A percentile compares a stretch with the other conserved stretches of the same genome.
These are phyloP conservation scores for Synergus gifuensis DNA, from an alignment of 2,888 invertebrate species.

Conservation along the genomic window DNA sequence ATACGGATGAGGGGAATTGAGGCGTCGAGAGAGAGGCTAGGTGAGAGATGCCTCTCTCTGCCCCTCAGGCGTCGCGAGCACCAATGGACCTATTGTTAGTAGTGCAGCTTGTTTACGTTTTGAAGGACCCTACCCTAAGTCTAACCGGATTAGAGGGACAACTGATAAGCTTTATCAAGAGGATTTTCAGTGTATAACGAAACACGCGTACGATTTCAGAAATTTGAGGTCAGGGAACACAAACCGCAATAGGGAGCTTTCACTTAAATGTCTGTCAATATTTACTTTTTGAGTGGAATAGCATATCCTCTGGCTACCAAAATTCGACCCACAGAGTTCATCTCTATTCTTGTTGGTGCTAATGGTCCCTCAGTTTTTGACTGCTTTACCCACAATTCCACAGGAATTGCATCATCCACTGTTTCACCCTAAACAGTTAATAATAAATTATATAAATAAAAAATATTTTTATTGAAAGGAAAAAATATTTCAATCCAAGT, in stretches of 20 bases:
- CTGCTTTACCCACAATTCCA: slow-evolving; percentile 84
- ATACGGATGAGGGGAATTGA: too few relatives aligned
- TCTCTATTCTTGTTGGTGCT: slow-evolving; percentile 82
- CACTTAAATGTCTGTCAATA: slow-evolving; percentile 26
- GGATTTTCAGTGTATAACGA: not conserved
- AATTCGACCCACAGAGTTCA: slow-evolving; percentile 83
- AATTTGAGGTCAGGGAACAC: not conserved
- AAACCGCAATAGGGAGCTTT: not conserved
- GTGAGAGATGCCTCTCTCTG: too few relatives aligned
- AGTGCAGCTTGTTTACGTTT: too few relatives aligned
- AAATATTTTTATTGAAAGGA: not conserved
- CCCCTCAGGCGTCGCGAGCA: too few relatives aligned
- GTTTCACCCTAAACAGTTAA: slow-evolving; percentile 53
- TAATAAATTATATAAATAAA: slow-evolving; percentile 17
- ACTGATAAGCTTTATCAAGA: too few relatives aligned
- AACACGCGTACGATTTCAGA: not conserved
- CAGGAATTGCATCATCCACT: slow-evolving; percentile 74
- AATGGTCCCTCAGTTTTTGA: slow-evolving; percentile 82
- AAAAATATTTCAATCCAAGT: not conserved
- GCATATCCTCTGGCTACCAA: slow-evolving; percentile 85
- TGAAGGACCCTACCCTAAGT: too few relatives aligned
- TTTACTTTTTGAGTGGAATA: slow-evolving; percentile 76
- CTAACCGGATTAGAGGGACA: too few relatives aligned
- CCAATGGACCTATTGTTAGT: too few relatives aligned
- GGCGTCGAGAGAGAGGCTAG: too few relatives aligned